Evolutionary conservation across 2,797 vertebrate genomes (phyloP), one percentile per base, ranked within the genome.

Genomic region (Etheostoma nigrum): DNA sequence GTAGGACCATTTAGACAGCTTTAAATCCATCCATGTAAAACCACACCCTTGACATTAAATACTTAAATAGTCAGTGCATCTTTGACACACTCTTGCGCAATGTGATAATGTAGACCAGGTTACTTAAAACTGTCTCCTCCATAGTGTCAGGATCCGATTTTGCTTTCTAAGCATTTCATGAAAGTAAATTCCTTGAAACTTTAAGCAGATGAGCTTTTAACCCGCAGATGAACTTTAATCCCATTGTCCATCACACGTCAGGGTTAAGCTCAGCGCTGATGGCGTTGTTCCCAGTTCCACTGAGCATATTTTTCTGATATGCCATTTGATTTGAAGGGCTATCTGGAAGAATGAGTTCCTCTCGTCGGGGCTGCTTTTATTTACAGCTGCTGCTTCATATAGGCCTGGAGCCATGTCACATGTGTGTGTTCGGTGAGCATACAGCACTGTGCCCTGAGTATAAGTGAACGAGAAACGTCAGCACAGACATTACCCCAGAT

Each of bases 151-250:
- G 30, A 58, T 59, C 69, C 12, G 8, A 63, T 44, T 64, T 27
- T 45, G 55, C 66, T 72, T 42, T 64, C 55, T 12, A 48, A 66
- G 53, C 45, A 30, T 76, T 66, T 67, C 54, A 70, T 60, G 63
- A 83, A 78, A 76, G 52, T 4, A 4, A 71, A 25, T 58, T 76
- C 60, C 10, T 44, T 74, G 53, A 61, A 73, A 72, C 67, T 70
- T 36, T 59, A 78, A 76, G 60, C 54, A 82, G 78, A 86, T 78
- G 81, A 86, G 59, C 36, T 58, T 65, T 79, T 90, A 88, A 89
- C 89, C 88, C 66, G 68, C 83, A 78, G 49, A 55, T 42, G 23
- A 19, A 55, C 2, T 74, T 75, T 88, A 91, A 92, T 88, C 84
- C 78, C 70, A 60, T 79, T 82, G 73, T 57, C 75, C 67, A 65